Percentiles rank a stretch among this genome's conserved stretches.
Conservation (phyloP, 1,140 invertebrate species). For the Diploscapter pachys region DNA sequence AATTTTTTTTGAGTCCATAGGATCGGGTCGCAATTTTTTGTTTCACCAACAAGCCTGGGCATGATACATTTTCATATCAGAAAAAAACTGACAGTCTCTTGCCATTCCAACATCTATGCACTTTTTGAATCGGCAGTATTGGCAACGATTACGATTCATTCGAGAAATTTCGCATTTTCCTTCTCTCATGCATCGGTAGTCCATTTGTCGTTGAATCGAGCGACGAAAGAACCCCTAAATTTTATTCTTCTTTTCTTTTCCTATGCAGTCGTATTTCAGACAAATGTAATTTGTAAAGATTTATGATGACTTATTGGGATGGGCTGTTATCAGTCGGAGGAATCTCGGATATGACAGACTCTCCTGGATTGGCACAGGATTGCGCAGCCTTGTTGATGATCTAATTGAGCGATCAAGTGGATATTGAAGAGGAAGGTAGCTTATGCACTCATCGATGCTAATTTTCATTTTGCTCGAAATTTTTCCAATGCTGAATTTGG, state of each 20-base stretch:
- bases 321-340: background rate
- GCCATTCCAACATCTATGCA: constrained; percentile 78
- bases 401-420: background rate
- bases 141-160: constrained; percentile 91
- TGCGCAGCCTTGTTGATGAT: background rate
- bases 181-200: constrained; percentile 90
- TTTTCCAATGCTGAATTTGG: no score
- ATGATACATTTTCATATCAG: background rate
- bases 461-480: no score
- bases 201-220: constrained; percentile 95
- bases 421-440: background rate
- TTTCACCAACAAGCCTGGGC: background rate
- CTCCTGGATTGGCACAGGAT: background rate
- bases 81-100: constrained; percentile 35
- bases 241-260: background rate
- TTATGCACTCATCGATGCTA: no score
- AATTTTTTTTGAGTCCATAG: no score
- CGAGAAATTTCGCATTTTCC: constrained; percentile 93
- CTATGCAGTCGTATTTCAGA: background rate
- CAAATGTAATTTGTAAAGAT: background rate
- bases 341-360: background rate
- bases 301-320: background rate
- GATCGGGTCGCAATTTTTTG: no score
- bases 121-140: constrained; percentile 97
- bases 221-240: constrained; percentile 71